These are phyloP conservation scores for Regulus satrapa DNA, from an alignment of 2,113 vertebrate species.

Conservation along the genomic window DNA sequence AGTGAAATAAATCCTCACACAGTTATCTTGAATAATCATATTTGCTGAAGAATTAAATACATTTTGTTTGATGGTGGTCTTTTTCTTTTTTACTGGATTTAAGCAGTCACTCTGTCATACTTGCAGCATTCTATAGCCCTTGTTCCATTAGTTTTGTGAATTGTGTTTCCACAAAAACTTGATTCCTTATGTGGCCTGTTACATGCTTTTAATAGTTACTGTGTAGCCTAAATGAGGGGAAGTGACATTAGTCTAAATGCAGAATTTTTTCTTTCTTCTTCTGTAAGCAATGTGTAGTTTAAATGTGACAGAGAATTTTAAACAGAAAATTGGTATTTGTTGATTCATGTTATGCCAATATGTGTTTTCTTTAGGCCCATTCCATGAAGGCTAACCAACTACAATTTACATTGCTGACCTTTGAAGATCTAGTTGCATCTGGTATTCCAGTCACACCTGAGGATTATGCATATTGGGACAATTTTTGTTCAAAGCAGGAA, in stretches of 20 bases:
- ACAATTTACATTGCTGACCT: conserved; percentile 81
- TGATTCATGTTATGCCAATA: background rate
- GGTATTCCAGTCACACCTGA: conserved; percentile 84
- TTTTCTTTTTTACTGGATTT: background rate
- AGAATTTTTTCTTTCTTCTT: background rate
- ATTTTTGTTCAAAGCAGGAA: conserved; percentile 84
- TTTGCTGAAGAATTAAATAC: background rate
- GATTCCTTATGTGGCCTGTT: background rate
- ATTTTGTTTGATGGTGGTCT: background rate
- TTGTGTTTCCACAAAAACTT: background rate
- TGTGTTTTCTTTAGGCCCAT: conserved; percentile 21
- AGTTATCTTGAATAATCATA: background rate
- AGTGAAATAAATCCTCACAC: background rate
- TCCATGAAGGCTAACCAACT: conserved; percentile 45
- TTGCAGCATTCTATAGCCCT: background rate
- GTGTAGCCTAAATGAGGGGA: background rate
- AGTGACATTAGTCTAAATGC: background rate
- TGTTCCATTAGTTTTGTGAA: background rate
- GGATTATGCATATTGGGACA: conserved; percentile 87
- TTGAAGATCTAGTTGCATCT: conserved; percentile 82
- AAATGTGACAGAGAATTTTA: background rate
- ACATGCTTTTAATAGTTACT: background rate
- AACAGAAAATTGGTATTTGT: background rate
- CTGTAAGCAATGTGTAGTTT: background rate
- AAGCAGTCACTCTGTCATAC: background rate